A percentile compares a stretch with the other conserved stretches of the same genome.
Conservation (phyloP, 2,888 invertebrate genomes). For the Eupithecia subfuscata region DNA sequence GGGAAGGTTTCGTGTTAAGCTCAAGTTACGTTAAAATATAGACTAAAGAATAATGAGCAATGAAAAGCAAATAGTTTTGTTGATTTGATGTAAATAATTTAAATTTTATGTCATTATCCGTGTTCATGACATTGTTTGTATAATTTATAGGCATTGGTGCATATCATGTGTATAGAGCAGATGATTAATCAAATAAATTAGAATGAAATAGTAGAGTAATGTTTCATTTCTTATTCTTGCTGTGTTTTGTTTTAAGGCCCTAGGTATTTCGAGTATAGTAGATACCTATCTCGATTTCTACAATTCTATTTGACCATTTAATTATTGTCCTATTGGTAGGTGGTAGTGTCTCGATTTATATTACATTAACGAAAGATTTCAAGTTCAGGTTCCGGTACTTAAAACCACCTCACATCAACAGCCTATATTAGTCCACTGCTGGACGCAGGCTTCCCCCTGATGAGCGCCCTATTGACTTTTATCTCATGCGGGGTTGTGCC, state of each 20-base stretch:
- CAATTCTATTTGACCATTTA: too few species aligned
- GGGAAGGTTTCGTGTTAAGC: conserved; percentile 60
- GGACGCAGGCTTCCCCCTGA: too few species aligned
- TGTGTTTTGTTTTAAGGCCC: neutral
- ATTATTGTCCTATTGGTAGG: too few species aligned
- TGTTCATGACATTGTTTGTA: conserved; percentile 76
- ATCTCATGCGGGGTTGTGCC: too few species aligned
- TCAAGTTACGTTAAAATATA: conserved; percentile 63
- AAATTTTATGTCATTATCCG: conserved; percentile 62
- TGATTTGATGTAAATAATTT: conserved; percentile 68
- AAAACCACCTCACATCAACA: too few species aligned
- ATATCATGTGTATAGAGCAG: conserved; percentile 84
- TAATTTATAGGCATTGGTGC: conserved; percentile 84
- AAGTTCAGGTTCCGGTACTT: too few species aligned
- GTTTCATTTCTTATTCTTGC: conserved; percentile 60
- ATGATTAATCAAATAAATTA: conserved; percentile 84
- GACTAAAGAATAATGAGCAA: conserved; percentile 65
- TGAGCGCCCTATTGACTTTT: too few species aligned
- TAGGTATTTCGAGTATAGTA: neutral
- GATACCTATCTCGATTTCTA: too few species aligned
- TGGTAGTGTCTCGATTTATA: too few species aligned
- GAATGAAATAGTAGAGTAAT: conserved; percentile 71
- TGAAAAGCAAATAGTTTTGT: conserved; percentile 60
- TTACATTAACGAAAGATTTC: too few species aligned
- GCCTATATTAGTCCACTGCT: too few species aligned